Percentiles rank a stretch among this genome's conserved stretches.
Conservation (phyloP, 2,888 invertebrate species). For the Malthinus seriepunctatus region DNA sequence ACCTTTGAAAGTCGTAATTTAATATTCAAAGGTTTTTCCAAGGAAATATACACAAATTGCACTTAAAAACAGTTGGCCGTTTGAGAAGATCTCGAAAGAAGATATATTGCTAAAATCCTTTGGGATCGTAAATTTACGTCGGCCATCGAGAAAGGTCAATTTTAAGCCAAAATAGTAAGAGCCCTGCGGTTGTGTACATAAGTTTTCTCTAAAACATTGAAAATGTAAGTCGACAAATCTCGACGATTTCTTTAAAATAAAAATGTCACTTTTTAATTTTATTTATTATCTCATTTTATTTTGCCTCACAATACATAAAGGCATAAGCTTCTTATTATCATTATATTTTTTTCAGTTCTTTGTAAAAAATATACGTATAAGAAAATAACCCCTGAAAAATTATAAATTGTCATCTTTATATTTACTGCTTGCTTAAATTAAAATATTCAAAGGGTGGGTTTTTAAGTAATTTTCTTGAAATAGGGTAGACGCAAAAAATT, state of each 20-base stretch:
- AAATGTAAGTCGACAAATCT: not conserved
- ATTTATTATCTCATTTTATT: not conserved
- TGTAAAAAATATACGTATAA: not conserved
- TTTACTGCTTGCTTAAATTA: constrained; percentile 21
- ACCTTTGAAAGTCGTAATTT: constrained; percentile 5
- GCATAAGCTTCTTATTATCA: too few relatives aligned
- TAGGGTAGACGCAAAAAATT: constrained; percentile 24
- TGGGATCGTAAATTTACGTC: constrained; percentile 26
- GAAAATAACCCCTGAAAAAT: constrained; percentile 16
- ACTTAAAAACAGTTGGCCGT: constrained; percentile 10
- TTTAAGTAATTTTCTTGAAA: constrained; percentile 26
- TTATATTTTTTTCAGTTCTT: too few relatives aligned
- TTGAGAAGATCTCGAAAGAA: constrained; percentile 13
- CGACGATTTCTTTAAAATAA: not conserved
- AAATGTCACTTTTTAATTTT: not conserved
- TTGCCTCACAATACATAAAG: too few relatives aligned
- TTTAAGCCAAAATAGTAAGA: constrained; percentile 1
- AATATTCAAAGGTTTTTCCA: constrained; percentile 14
- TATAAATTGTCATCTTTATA: constrained; percentile 24
- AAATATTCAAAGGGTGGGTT: constrained; percentile 24
- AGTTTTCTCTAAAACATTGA: constrained; percentile 2
- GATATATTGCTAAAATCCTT: constrained; percentile 19
- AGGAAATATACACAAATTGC: constrained; percentile 4
- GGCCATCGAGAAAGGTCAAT: constrained; percentile 12
- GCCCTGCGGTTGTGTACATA: constrained; percentile 2